Evolutionary conservation across 2,888 invertebrate genomes (phyloP).

Genomic region (Mesorhabditis sp.): DNA sequence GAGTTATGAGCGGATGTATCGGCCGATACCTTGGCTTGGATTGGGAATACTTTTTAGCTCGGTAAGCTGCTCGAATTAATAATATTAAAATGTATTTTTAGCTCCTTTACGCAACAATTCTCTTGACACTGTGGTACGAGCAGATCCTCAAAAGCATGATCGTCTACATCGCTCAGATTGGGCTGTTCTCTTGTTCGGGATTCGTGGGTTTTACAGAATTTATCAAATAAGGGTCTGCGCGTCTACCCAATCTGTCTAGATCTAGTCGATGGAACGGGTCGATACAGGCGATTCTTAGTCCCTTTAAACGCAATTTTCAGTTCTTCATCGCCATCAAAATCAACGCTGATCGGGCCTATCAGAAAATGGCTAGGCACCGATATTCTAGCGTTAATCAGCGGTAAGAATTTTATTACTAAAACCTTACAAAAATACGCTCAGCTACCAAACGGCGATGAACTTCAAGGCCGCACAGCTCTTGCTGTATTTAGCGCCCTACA

Average conservation of each 20-base stretch:
- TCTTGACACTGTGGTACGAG: conserved; percentile 1
- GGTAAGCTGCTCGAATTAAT: neutral
- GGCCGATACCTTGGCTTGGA: neutral
- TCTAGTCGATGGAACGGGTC: too few species aligned
- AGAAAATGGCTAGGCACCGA: neutral
- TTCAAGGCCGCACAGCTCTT: neutral
- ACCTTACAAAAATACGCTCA: neutral
- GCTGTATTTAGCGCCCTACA: neutral
- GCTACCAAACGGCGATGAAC: neutral
- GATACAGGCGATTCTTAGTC: too few species aligned
- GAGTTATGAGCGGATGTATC: neutral
- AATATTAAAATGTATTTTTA: neutral
- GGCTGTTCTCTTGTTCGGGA: neutral
- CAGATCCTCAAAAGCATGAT: neutral
- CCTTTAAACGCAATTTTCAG: neutral
- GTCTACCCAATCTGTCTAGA: neutral
- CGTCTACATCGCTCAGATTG: neutral
- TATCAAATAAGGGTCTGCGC: neutral
- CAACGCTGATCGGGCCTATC: neutral
- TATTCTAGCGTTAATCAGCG: neutral
- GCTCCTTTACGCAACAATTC: neutral
- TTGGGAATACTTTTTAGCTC: neutral
- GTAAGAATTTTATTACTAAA: neutral
- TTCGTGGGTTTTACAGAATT: neutral
- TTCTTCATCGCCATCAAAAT: neutral